Evolutionary conservation across 2,888 invertebrate genomes (phyloP), one percentile per base, ranked within the genome.

Genomic region (Dryobotodes eremita): DNA sequence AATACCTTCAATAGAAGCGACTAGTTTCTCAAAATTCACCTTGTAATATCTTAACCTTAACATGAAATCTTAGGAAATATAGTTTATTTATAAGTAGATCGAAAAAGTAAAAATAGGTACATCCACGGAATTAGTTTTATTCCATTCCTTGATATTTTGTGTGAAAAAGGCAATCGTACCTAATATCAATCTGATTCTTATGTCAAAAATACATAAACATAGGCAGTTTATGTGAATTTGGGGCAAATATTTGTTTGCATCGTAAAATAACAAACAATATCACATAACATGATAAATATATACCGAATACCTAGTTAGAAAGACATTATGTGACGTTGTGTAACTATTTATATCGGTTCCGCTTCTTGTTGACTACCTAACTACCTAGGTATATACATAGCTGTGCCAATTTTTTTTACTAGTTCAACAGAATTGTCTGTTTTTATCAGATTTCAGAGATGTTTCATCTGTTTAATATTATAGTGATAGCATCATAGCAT

Each of bases 361-460:
- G 48, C 26, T 66, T 73, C 70, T 73, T 70, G 65, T 75, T 73
- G 64, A 66, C 57, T 62, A 70, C 50, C 36, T 65, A 71, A 46
- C 50, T 55, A 71, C 23, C 61, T 64, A 50, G 26, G 36, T 66
- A 48, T 53, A 48, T 13, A 57, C 55, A 70, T 46, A 31, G n/a
- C 36, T 77, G 86, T 83, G 86, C 83, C 86, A 86, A 83, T 72
- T 83, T 82, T 80, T 7, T 72, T 81, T 57, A 55, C 31, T 57
- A 46, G 48, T 71, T 77, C 42, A 53, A 57, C 57, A 59, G 42
- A 65, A 59, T 31, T 48, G n/a, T 46, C 50, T 57, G 36, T 65
- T 61, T 11, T 36, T 17, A 69, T 75, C 61, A 31, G 42, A 69
- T 68, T 73, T 73, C 69, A 65, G n/a, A 42, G 17, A 11, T 59